Conservation (phyloP, 2,888 invertebrate genomes). For the Acleris emargana region DNA sequence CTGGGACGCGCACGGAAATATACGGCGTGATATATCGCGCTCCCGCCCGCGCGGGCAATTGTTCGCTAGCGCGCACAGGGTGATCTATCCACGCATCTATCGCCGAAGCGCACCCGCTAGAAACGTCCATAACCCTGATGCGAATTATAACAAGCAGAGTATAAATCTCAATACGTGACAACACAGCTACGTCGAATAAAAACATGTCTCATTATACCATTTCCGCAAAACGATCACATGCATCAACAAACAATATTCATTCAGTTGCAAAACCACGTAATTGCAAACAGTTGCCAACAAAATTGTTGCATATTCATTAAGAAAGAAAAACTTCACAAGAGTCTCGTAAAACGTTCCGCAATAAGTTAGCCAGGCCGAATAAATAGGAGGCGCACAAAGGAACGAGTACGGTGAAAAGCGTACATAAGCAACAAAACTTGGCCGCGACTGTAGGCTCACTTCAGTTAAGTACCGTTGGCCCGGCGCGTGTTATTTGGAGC, state of each 20-base stretch:
- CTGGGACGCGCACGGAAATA: slow-evolving; percentile 73
- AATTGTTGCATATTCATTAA: slow-evolving; percentile 62
- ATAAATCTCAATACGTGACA: slow-evolving; percentile 26
- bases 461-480: slow-evolving; percentile 72
- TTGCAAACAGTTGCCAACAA: slow-evolving; percentile 52
- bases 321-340: slow-evolving; percentile 66
- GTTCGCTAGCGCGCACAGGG: slow-evolving; percentile 66
- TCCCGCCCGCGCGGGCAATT: slow-evolving; percentile 60
- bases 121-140: slow-evolving; percentile 22
- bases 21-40: slow-evolving; percentile 74
- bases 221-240: slow-evolving; percentile 30
- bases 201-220: slow-evolving; percentile 26
- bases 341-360: slow-evolving; percentile 63
- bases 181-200: slow-evolving; percentile 23
- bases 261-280: slow-evolving; percentile 51
- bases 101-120: slow-evolving; percentile 19
- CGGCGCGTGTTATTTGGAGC: slow-evolving; percentile 72
- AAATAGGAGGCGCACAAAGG: slow-evolving; percentile 64
- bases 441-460: slow-evolving; percentile 66
- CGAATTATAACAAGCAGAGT: slow-evolving; percentile 15
- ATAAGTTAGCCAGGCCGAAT: slow-evolving; percentile 61
- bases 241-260: slow-evolving; percentile 38
- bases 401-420: slow-evolving; percentile 65
- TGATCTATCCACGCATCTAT: slow-evolving; percentile 48
- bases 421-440: slow-evolving; percentile 69